Evolutionary conservation across 1,140 invertebrate species (phyloP).

Genomic region (Yoshiicerus persimilis): DNA sequence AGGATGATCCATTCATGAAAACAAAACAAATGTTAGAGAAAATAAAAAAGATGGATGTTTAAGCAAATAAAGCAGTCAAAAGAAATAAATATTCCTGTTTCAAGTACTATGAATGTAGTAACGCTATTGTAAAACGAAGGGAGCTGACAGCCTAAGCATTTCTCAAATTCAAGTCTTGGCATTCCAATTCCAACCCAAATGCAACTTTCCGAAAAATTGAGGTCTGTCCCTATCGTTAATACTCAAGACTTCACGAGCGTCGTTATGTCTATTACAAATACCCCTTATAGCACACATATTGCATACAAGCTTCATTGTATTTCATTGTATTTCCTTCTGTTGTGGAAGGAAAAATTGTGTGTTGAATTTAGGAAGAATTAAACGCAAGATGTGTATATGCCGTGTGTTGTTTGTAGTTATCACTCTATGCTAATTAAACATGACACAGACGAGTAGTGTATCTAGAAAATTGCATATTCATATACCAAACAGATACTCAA

Average conservation of each 20-base stretch:
- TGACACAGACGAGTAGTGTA: background rate
- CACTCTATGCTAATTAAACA: background rate
- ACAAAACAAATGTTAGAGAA: slow-evolving; percentile 18
- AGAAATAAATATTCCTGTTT: slow-evolving; percentile 16
- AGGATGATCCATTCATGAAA: slow-evolving; percentile 4
- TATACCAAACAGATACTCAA: background rate
- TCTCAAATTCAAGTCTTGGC: background rate
- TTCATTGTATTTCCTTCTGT: background rate
- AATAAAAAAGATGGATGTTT: background rate
- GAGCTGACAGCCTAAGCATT: background rate
- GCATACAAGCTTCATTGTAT: background rate
- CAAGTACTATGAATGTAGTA: background rate
- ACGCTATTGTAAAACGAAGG: background rate
- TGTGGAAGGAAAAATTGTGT: background rate
- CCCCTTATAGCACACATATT: background rate
- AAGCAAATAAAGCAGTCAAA: background rate
- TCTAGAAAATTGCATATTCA: background rate
- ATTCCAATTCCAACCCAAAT: background rate
- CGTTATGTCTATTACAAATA: background rate
- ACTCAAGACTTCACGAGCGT: background rate
- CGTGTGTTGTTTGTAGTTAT: background rate
- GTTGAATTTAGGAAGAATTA: background rate
- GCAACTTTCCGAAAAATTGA: slow-evolving; percentile 19
- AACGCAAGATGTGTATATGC: background rate
- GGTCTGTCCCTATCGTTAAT: background rate